Conservation (phyloP, 2,113 vertebrate genomes). For the Empidonax traillii region DNA sequence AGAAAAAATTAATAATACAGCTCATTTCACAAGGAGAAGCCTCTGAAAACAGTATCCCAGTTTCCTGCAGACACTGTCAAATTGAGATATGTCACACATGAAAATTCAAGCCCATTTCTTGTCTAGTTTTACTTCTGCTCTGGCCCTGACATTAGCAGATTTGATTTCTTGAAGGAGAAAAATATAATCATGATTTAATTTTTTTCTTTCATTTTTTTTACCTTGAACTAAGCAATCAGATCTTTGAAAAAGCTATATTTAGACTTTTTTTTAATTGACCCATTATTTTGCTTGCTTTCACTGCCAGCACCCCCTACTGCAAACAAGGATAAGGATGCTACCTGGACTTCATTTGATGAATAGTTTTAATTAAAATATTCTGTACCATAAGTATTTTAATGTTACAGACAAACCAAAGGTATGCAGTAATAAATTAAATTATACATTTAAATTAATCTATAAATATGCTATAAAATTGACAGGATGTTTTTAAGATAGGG, state of each 20-base stretch:
- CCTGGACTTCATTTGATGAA: conserved; percentile 84
- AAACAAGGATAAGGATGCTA: conserved; percentile 79
- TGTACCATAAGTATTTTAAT: conserved; percentile 87
- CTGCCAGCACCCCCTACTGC: conserved; percentile 78
- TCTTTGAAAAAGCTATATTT: conserved; percentile 78
- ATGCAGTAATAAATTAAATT: conserved; percentile 81
- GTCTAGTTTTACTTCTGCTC: not conserved
- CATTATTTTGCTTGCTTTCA: conserved; percentile 80
- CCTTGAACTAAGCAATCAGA: conserved; percentile 60
- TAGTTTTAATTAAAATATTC: conserved; percentile 90
- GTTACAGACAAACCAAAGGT: conserved; percentile 84
- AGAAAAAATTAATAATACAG: not conserved
- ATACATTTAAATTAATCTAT: conserved; percentile 84
- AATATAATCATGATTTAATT: conserved; percentile 56
- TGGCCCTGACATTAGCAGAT: conserved; percentile 19
- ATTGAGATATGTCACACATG: conserved; percentile 21
- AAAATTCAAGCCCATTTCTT: not conserved
- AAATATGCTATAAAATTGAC: conserved; percentile 81
- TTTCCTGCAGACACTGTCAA: conserved; percentile 20
- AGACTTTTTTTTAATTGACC: conserved; percentile 80
- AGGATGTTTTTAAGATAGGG: conserved; percentile 75
- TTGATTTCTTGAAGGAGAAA: conserved; percentile 20
- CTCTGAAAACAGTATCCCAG: conserved; percentile 3
- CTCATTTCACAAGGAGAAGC: not conserved
- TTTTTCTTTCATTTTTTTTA: not conserved